Percentiles rank a stretch among this genome's conserved stretches.
Conservation (phyloP, 1,140 invertebrate species). For the Bicyclus anynana region DNA sequence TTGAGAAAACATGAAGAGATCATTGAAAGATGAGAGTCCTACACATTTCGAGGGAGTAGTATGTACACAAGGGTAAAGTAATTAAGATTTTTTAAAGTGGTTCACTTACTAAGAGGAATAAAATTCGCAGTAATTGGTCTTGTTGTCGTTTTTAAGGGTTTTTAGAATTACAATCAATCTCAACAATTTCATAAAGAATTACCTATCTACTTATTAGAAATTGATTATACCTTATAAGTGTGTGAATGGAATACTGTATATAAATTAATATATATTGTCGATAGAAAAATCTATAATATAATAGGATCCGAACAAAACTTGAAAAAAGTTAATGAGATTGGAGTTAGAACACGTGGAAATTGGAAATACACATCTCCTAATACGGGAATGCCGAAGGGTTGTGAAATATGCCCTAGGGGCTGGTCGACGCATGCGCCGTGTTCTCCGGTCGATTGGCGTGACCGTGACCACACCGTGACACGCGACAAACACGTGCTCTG, state of each 20-base stretch:
- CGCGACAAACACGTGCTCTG: conserved; percentile 55
- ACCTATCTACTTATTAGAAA: too few relatives aligned
- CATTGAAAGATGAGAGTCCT: conserved; percentile 3
- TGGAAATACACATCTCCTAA: not conserved
- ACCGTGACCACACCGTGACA: conserved; percentile 36
- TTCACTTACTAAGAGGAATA: not conserved
- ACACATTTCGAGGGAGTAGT: not conserved
- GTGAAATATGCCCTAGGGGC: conserved; percentile 27
- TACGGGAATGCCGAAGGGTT: conserved; percentile 2
- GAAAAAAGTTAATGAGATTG: not conserved
- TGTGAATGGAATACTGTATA: too few relatives aligned
- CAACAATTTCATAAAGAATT: too few relatives aligned
- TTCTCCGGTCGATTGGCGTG: conserved; percentile 50
- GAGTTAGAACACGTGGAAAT: not conserved
- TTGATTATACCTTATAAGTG: too few relatives aligned
- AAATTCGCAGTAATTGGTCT: not conserved
- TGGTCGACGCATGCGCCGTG: conserved; percentile 52
- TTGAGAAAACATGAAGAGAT: too few relatives aligned
- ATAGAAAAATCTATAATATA: too few relatives aligned
- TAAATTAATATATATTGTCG: too few relatives aligned
- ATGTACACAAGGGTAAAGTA: conserved; percentile 5
- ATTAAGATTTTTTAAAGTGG: conserved; percentile 5
- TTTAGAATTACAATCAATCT: not conserved
- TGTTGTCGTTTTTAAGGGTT: not conserved
- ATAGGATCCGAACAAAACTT: too few relatives aligned